phyloP scores from a whole-genome alignment of 2,113 vertebrate species.

The Bambusicola thoracicus region DNA sequence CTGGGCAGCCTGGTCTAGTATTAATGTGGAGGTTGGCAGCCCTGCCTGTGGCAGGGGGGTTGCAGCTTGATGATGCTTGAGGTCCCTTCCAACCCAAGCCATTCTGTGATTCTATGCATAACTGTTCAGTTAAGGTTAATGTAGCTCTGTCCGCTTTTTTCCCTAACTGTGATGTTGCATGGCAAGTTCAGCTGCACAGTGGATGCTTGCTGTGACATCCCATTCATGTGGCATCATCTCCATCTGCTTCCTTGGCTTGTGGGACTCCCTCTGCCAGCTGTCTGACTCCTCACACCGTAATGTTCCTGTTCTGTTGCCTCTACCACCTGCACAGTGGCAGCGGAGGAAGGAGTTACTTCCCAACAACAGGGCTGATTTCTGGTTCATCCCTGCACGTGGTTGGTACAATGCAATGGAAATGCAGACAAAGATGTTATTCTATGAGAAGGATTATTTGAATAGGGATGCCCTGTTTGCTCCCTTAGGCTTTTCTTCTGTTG shows the following conservation, averaged over 20 bases:
- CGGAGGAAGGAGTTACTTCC: neutral
- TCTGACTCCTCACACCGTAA: neutral
- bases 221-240: fast-evolving
- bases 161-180: neutral
- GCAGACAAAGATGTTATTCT: neutral
- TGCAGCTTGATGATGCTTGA: too few relatives aligned
- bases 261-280: neutral
- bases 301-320: neutral
- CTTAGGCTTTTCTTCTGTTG: neutral
- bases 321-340: neutral
- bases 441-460: neutral
- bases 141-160: neutral
- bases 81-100: too few relatives aligned
- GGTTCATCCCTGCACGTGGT: neutral
- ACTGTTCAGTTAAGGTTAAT: neutral
- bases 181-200: neutral
- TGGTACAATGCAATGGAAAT: fast-evolving
- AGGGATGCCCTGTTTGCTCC: neutral
- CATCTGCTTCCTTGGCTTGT: neutral
- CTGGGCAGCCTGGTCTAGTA: too few relatives aligned
- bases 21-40: too few relatives aligned
- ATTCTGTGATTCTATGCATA: neutral
- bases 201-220: neutral
- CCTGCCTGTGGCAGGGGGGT: too few relatives aligned
- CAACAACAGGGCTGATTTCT: neutral